Conservation (phyloP, 2,113 vertebrate species). For the Esox niger region DNA sequence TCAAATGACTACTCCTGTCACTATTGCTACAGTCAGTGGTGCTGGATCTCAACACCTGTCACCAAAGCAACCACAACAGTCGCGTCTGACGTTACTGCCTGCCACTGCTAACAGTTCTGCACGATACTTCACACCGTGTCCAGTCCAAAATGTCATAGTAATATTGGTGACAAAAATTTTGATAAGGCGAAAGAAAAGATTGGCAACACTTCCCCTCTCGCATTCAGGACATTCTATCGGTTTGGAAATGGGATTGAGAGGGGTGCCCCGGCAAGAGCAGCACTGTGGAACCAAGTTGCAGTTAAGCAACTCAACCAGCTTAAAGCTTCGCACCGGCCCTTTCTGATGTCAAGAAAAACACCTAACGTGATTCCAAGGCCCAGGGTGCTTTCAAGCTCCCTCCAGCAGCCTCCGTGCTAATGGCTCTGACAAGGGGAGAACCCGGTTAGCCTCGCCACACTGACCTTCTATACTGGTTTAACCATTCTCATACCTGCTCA, state of each 20-base stretch:
- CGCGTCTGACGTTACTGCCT: background rate
- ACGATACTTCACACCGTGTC: background rate
- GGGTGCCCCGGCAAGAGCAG: constrained; percentile 9
- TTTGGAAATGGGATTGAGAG: constrained; percentile 22
- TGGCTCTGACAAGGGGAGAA: constrained; percentile 29
- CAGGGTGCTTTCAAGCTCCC: constrained; percentile 28
- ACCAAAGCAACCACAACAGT: too few species aligned
- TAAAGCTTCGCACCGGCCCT: constrained; percentile 20
- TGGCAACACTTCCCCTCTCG: background rate
- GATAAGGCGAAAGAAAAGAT: background rate
- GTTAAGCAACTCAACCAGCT: constrained; percentile 23
- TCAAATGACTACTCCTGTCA: background rate
- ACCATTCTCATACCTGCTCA: background rate
- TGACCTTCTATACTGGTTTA: constrained; percentile 2
- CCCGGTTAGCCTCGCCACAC: background rate
- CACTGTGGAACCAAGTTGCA: constrained; percentile 3
- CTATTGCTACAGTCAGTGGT: background rate
- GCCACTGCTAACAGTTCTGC: background rate
- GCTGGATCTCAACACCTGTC: too few species aligned
- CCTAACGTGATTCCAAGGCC: constrained; percentile 33
- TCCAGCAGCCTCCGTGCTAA: constrained; percentile 30
- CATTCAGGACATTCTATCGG: background rate
- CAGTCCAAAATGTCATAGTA: background rate
- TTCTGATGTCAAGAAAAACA: constrained; percentile 5
- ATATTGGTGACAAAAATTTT: background rate